Conservation (phyloP, 2,113 vertebrate genomes). For the Lamprologus ornatipinnis region DNA sequence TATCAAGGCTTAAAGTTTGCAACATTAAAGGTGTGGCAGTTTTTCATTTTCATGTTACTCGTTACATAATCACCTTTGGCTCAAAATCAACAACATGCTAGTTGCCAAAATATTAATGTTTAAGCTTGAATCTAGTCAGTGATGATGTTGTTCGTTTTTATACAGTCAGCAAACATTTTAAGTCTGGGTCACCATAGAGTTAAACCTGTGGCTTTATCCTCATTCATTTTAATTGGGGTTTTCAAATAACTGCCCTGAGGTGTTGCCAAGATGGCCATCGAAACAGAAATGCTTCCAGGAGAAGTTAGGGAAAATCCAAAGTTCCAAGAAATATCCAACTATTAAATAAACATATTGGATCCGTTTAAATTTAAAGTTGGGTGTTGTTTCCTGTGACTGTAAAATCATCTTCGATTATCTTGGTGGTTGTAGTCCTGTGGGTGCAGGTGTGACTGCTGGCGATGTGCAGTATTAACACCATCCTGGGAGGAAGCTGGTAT, state of each 20-base stretch:
- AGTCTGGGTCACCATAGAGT: background rate
- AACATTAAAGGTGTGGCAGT: background rate
- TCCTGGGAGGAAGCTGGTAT: conserved; percentile 38
- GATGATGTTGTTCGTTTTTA: background rate
- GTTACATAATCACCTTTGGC: background rate
- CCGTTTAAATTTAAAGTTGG: background rate
- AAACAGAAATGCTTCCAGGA: background rate
- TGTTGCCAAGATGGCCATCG: background rate
- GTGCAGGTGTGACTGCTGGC: background rate
- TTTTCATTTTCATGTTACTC: background rate
- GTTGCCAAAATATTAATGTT: background rate
- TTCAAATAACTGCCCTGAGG: background rate
- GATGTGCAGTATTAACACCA: background rate
- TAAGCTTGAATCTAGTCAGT: background rate
- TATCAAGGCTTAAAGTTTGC: background rate
- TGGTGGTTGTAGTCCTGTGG: background rate
- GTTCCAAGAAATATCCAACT: background rate
- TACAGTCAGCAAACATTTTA: background rate
- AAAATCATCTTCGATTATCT: background rate
- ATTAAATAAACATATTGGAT: background rate
- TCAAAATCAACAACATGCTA: background rate
- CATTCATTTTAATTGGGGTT: background rate
- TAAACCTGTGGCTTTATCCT: background rate
- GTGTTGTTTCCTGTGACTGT: background rate
- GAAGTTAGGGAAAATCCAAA: background rate